phyloP scores from a whole-genome alignment of 2,888 invertebrate genomes.

The Bugulina stolonifera region DNA sequence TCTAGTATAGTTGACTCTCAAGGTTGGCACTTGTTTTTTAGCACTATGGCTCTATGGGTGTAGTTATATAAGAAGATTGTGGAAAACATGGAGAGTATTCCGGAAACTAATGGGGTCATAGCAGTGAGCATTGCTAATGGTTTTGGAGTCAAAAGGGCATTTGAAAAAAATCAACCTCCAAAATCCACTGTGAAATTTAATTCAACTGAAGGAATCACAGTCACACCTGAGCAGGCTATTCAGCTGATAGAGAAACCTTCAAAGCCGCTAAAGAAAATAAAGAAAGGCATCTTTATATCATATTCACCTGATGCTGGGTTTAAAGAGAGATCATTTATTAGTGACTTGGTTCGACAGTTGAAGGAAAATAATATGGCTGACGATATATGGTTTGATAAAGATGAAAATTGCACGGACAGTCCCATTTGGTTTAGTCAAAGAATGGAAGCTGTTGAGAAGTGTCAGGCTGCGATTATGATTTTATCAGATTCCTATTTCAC shows the following conservation, averaged over 20 bases:
- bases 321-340: conserved; percentile 46
- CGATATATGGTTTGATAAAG: conserved; percentile 52
- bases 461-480: conserved; percentile 44
- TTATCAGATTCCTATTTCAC: conserved; percentile 46
- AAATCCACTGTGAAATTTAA: neutral
- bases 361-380: conserved; percentile 50
- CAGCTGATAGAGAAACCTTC: neutral
- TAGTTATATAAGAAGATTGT: no score
- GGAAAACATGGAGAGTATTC: conserved; percentile 15
- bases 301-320: conserved; percentile 51
- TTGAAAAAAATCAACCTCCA: neutral
- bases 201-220: neutral
- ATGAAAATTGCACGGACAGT: conserved; percentile 47
- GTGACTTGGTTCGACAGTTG: conserved; percentile 45
- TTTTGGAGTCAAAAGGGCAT: neutral
- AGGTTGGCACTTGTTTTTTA: no score
- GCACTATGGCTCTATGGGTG: no score
- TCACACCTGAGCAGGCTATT: neutral
- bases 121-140: conserved; percentile 15
- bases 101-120: conserved; percentile 6
- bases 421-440: conserved; percentile 49
- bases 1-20: no score
- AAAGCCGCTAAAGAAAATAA: conserved; percentile 35
- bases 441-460: conserved; percentile 50
- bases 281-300: conserved; percentile 47